Evolutionary conservation across 2,797 vertebrate species (phyloP), one percentile per base, ranked within the genome.

Genomic region (Ptychadena robeensis): DNA sequence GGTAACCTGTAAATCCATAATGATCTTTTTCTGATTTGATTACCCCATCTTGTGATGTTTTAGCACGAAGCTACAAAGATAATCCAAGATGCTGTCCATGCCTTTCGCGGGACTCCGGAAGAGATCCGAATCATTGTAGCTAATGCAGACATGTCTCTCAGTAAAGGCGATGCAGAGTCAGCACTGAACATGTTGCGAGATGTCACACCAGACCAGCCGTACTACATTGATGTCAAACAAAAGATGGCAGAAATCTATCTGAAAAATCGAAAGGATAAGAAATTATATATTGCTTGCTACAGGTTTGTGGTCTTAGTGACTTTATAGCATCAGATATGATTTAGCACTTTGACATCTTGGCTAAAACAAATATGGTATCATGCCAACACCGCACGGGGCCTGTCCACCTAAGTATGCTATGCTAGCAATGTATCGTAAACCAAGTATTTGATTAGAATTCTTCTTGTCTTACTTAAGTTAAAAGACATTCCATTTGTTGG

Each of bases 191-290:
- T 91, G 86, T 88, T 94, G 61, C 78, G 86, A 27, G 85, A 85
- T 66, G 79, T 95, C 85, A 80, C 86, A 0, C 90, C 92, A n/a
- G 82, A 81, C 76, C 91, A 94, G 72, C 88, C 91, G 6, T 89
- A 89, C 81, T 95, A 93, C 85, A 87, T 28, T 0, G 89, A 93
- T 9, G 92, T 93, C 79, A 92, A 88, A 65, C 90, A 94, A 87
- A 94, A 94, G 87, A 93, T 94, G 92, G 93, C 94, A 32, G 81
- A 77, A 81, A 91, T 95, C 80, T 95, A 94, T 83, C 90, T 94
- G 77, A 80, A 89, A 27, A 88, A 57, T 22, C 81, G 79, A 73
- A 92, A 86, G 48, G 91, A 94, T 25, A 70, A 72, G 67, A 87
- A 76, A 31, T 89, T 94, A 68, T 95, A 93, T 73, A 90, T 94